A percentile compares a stretch with the other conserved stretches of the same genome.
These are phyloP conservation scores for Microplitis manilae DNA, from an alignment of 2,888 invertebrate species.

Conservation along the genomic window DNA sequence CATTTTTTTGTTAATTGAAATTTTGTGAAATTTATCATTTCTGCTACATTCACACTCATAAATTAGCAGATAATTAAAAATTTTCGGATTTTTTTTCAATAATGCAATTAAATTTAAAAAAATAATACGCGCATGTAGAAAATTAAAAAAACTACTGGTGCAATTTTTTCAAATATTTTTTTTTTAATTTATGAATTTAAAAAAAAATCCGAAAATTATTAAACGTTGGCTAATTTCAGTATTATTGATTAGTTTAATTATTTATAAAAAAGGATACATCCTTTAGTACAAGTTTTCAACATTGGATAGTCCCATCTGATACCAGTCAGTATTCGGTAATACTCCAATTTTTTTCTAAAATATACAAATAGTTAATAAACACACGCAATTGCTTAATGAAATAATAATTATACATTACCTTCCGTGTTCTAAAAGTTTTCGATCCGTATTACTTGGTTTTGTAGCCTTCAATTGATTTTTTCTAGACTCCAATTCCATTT, in stretches of 20 bases:
- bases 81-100: no score
- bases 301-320: slow-evolving; percentile 55
- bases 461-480: slow-evolving; percentile 47
- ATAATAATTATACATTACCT: slow-evolving; percentile 38
- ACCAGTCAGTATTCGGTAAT: slow-evolving; percentile 54
- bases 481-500: slow-evolving; percentile 45
- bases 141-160: no score
- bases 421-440: slow-evolving; percentile 50
- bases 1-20: no score
- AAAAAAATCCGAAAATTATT: not conserved
- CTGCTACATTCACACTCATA: no score
- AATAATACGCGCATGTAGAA: no score
- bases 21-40: no score
- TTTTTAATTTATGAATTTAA: not conserved
- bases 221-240: no score
- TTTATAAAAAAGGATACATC: slow-evolving; percentile 54
- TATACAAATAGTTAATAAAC: not conserved
- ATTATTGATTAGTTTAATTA: slow-evolving; percentile 29
- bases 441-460: slow-evolving; percentile 51
- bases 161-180: no score
- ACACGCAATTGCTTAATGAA: not conserved
- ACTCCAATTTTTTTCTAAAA: slow-evolving; percentile 51
- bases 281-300: slow-evolving; percentile 46
- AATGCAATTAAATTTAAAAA: no score
- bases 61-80: no score